Evolutionary conservation across 2,797 vertebrate species (phyloP).

Genomic region (Syngnathus rostellatus): DNA sequence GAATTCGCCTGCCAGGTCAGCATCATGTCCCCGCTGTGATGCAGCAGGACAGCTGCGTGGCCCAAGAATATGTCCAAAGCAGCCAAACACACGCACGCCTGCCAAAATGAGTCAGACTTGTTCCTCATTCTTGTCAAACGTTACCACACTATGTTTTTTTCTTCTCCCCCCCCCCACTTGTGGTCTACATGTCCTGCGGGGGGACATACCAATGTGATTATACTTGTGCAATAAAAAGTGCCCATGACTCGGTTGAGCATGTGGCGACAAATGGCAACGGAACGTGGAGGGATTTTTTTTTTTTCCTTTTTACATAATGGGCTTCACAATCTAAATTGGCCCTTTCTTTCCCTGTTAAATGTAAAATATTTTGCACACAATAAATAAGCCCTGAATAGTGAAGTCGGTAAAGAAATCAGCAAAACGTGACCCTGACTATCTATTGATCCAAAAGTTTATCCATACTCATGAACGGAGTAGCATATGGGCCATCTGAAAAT

Average conservation of each 20-base stretch:
- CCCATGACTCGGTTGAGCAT: background rate
- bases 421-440: no score
- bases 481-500: background rate
- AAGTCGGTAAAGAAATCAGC: background rate
- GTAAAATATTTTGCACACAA: background rate
- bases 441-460: background rate
- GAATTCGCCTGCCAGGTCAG: slow-evolving; percentile 74
- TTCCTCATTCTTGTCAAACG: background rate
- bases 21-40: slow-evolving; percentile 67
- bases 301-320: background rate
- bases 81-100: slow-evolving; percentile 42
- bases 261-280: background rate
- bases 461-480: background rate
- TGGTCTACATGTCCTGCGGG: background rate
- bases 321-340: background rate
- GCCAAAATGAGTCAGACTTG: background rate
- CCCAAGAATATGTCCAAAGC: slow-evolving; percentile 64
- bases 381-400: background rate
- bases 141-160: background rate
- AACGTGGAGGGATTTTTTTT: background rate
- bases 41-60: slow-evolving; percentile 66
- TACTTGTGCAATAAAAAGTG: slow-evolving; percentile 9
- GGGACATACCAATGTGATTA: slow-evolving; percentile 31
- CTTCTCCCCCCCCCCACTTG: slow-evolving; percentile 8
- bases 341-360: background rate